Base-by-base conservation (phyloP, 2,797 vertebrate genomes). In the Mus minutoides region DNA sequence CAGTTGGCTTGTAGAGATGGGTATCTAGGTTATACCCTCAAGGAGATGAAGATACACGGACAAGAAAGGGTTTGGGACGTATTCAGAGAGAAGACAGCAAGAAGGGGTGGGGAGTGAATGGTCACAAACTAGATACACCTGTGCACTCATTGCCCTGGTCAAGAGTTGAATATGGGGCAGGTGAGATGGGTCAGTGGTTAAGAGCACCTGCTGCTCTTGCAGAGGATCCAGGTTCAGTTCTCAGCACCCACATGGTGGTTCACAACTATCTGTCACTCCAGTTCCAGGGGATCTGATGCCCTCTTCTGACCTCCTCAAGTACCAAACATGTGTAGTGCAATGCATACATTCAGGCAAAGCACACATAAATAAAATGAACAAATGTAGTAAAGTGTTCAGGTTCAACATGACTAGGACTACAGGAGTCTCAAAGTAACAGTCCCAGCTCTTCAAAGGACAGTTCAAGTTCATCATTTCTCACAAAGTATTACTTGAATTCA, bases 401-500 rank as follows among this genome's bases (percentile, higher is more conserved):
- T 34, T 94, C 56, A 91, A 71, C 13, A 40, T 73, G 69, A 79
- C 4, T 6, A 75, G 60, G n/a, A 77, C 82, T 34, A 43, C 21
- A 91, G 76, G 95, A 87, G 34, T 43, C 31, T 71, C 56, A 34
- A 54, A 69, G 22, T 34, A 54, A 26, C 9, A 83, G 22, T 37
- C 22, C 8, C 6, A 71, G 60, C 49, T 17, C 64, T 58, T 83
- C 56, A 13, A 54, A 69, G 69, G 11, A 56, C 19, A 58, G 73
- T 82, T 31, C 40, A 71, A 91, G 93, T 60, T 22, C 56, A 73
- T 91, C 58, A 94, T 34, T 80, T 62, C 40, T 91, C 83, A 91
- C 13, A 82, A 62, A 40, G 11, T 76, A 24, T 62, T 67, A 71
- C 71, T 93, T 58, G 11, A 77, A 43, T 88, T 46, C 22, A 85